These are phyloP conservation scores for Drosophila bunnanda DNA, from an alignment of 2,888 invertebrate species.

Conservation along the genomic window DNA sequence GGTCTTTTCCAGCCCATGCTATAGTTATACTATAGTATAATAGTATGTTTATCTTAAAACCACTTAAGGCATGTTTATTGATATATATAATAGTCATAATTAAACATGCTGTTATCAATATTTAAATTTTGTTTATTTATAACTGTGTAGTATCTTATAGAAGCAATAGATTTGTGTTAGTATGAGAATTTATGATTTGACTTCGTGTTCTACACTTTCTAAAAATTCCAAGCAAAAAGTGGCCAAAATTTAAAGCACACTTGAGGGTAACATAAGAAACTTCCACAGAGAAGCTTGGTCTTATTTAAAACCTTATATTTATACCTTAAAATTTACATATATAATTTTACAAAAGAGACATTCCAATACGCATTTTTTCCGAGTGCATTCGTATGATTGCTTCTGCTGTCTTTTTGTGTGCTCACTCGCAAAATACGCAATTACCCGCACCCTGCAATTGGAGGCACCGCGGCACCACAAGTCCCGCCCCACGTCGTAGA, in stretches of 20 bases:
- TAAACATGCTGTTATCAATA: background rate
- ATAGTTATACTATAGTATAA: background rate
- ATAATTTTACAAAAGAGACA: background rate
- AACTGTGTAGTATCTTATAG: background rate
- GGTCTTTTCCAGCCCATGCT: background rate
- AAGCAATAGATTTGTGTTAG: too few relatives aligned
- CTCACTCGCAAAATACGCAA: conserved; percentile 62
- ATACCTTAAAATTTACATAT: background rate
- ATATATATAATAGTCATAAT: too few relatives aligned
- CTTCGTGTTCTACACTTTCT: background rate
- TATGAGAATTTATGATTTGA: background rate
- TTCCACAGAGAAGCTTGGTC: accelerated
- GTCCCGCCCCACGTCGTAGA: conserved; percentile 20
- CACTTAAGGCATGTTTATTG: background rate
- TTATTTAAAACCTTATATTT: background rate
- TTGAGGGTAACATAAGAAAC: background rate
- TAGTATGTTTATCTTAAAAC: background rate
- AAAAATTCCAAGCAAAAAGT: background rate
- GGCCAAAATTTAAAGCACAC: background rate
- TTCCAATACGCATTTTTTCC: background rate
- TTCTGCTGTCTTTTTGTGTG: conserved; percentile 33
- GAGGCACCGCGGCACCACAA: conserved; percentile 25
- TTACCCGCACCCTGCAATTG: conserved; percentile 50
- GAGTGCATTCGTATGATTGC: conserved; percentile 34
- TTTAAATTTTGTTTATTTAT: background rate